Evolutionary conservation across 1,140 invertebrate species (phyloP), one percentile per base, ranked within the genome.

Genomic region (Vollenhovia emeryi): DNA sequence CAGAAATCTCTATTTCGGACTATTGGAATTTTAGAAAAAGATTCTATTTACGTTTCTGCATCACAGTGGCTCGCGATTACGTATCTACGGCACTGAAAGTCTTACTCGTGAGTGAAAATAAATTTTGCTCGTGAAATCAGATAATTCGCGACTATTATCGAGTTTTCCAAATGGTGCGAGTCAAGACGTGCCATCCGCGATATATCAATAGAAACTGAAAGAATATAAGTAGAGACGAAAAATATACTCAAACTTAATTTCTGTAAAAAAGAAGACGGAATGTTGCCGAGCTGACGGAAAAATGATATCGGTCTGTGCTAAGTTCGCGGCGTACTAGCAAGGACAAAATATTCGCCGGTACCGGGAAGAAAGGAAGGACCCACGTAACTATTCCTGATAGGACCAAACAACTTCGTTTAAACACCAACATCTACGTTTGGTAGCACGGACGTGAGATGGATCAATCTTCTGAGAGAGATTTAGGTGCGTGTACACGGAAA

Each of bases 381-480:
- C 27, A 33, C 59, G n/a, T 78, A 64, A 30, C 43, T 13, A n/a
- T 33, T 13, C 36, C 75, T 64, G 43, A 78, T 52, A 45, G 60
- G 30, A 52, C 75, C 43, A 78, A 78, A 52, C 43, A 78, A 78
- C 75, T 78, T 78, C 75, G n/a, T 66, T 78, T 78, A 78, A 78
- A 66, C 57, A 36, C 45, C 27, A 78, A 66, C 40, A 36, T 66
- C 27, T 36, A 78, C 27, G 75, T 55, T 27, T 15, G 7, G 1
- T 24, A 33, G 13, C 27, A 45, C 59, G 13, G 43, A 45, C 18
- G 24, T 3, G n/a, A 13, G 40, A 48, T 15, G 18, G 7, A 33
- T 21, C 43, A 64, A 48, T 78, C 13, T 6, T 33, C n/a, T 21
- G 40, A 76, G 11, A 64, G 4, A 64, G n/a, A 64, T 78, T 62